A percentile compares a stretch with the other conserved stretches of the same genome.
phyloP scores from a whole-genome alignment of 2,797 vertebrate species.

The Smutsia temminckii region DNA sequence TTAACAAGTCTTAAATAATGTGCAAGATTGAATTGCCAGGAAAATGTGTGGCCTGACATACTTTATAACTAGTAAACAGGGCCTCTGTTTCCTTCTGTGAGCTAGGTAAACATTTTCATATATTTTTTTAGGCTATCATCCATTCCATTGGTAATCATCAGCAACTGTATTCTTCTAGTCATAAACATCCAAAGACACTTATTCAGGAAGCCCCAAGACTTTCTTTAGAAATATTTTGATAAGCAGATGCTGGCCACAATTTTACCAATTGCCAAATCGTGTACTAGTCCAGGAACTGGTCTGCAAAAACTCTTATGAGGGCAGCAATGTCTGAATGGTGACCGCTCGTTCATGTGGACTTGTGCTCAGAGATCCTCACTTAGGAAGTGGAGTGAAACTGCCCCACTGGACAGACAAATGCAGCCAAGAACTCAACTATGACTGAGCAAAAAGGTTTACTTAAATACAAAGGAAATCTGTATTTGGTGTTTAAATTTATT shows the following conservation, averaged over 20 bases:
- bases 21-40: background rate
- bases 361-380: background rate
- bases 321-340: background rate
- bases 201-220: background rate
- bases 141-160: background rate
- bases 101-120: background rate
- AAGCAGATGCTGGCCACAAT: background rate
- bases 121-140: background rate
- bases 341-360: too few relatives aligned
- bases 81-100: background rate
- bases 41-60: background rate
- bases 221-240: background rate
- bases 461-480: background rate
- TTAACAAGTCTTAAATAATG: background rate
- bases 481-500: background rate
- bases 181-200: background rate
- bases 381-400: background rate
- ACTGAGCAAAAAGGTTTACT: background rate
- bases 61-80: background rate
- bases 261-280: background rate
- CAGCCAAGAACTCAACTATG: background rate
- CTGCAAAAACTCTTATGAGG: accelerated
- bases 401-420: background rate
- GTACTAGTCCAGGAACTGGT: background rate
- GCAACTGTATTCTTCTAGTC: background rate